A percentile compares a stretch with the other conserved stretches of the same genome.
Evolutionary conservation across 1,140 invertebrate genomes (phyloP).

Genomic region (Aphelinus atriplicis): DNA sequence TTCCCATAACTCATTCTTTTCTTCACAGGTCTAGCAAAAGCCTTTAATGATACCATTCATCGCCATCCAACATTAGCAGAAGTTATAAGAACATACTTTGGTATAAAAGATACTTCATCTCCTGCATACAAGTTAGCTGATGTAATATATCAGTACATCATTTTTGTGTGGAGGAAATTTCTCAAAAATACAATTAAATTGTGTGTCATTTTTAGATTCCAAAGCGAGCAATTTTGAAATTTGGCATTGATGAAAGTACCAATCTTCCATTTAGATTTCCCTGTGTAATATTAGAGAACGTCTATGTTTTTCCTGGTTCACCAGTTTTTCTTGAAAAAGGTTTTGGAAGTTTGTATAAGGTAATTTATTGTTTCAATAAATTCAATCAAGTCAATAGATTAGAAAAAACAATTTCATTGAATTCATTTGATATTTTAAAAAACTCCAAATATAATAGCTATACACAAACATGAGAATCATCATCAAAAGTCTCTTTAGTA

Average conservation of each 20-base stretch:
- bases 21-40: conserved; percentile 71
- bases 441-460: neutral
- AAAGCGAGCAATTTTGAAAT: conserved; percentile 61
- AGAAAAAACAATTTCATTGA: no score
- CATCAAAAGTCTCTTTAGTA: conserved; percentile 6
- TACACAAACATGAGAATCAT: neutral
- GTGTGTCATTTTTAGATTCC: conserved; percentile 59
- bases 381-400: no score
- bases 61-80: conserved; percentile 71
- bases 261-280: conserved; percentile 67
- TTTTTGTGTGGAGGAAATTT: neutral
- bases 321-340: conserved; percentile 72
- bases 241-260: conserved; percentile 54
- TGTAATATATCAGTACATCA: conserved; percentile 47
- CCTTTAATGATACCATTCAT: conserved; percentile 72
- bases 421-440: neutral
- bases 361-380: conserved; percentile 40
- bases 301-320: conserved; percentile 83
- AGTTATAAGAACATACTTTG: conserved; percentile 67
- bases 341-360: conserved; percentile 67
- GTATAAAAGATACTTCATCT: conserved; percentile 51
- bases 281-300: conserved; percentile 76
- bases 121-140: conserved; percentile 66
- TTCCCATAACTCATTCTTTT: conserved; percentile 18
- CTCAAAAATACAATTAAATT: conserved; percentile 20